A percentile compares a stretch with the other conserved stretches of the same genome.
Conservation (phyloP, 1,140 invertebrate species). For the Aphelenchoides fujianensis region DNA sequence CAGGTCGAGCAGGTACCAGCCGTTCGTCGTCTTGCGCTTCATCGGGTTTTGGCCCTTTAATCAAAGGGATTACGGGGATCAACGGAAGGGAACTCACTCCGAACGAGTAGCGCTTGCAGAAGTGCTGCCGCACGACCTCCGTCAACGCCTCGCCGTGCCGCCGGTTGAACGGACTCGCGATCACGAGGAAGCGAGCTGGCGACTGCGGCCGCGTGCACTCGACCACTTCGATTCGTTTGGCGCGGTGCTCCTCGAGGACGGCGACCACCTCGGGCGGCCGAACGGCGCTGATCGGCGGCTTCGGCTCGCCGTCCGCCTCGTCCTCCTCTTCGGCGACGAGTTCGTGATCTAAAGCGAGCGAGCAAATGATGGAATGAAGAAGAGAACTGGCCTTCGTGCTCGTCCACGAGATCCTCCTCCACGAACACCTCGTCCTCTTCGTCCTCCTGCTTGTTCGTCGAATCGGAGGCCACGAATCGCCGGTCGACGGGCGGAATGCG, state of each 20-base stretch:
- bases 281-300: neutral
- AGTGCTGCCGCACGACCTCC: conserved; percentile 12
- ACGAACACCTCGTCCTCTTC: neutral
- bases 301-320: neutral
- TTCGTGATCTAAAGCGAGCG: too few relatives aligned
- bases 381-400: neutral
- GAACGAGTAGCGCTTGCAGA: conserved; percentile 17
- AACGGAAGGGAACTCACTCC: conserved; percentile 10
- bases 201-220: neutral
- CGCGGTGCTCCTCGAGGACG: neutral
- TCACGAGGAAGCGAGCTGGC: neutral
- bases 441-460: too few relatives aligned
- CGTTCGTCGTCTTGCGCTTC: neutral
- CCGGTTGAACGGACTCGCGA: conserved; percentile 8
- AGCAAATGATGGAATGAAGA: too few relatives aligned
- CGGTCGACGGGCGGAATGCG: too few relatives aligned
- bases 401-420: conserved; percentile 1
- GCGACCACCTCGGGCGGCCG: neutral
- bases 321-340: neutral
- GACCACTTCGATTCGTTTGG: conserved; percentile 21
- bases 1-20: conserved; percentile 11
- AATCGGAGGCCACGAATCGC: too few relatives aligned
- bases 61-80: neutral
- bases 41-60: neutral
- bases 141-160: conserved; percentile 14